Evolutionary conservation across 2,888 invertebrate genomes (phyloP).

Genomic region (Synanthedon formicaeformis): DNA sequence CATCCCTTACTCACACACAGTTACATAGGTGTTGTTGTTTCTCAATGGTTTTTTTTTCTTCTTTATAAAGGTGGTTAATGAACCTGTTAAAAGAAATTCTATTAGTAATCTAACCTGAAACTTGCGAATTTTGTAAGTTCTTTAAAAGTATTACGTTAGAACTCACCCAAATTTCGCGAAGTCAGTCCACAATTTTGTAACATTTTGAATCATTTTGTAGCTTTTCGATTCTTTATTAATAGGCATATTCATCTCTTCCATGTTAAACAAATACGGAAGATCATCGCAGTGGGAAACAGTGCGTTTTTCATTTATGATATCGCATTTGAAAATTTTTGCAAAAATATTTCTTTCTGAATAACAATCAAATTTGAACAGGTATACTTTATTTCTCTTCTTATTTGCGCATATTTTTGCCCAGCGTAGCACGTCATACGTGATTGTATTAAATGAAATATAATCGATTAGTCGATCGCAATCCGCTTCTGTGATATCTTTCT

Average conservation of each 20-base stretch:
- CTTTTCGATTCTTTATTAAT: slow-evolving; percentile 14
- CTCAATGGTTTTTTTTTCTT: too few species aligned
- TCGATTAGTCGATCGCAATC: slow-evolving; percentile 15
- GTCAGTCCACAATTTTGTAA: slow-evolving; percentile 27
- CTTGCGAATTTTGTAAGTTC: too few species aligned
- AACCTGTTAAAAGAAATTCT: too few species aligned
- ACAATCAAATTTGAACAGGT: slow-evolving; percentile 28
- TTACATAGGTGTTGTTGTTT: too few species aligned
- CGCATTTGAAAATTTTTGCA: slow-evolving; percentile 5
- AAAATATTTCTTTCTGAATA: slow-evolving; percentile 22
- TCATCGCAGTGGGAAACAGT: slow-evolving; percentile 22
- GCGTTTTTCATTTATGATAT: slow-evolving; percentile 8
- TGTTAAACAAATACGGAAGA: slow-evolving; percentile 21
- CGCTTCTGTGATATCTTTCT: slow-evolving; percentile 9
- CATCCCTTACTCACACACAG: too few species aligned
- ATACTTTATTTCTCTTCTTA: slow-evolving; percentile 16
- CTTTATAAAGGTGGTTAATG: too few species aligned
- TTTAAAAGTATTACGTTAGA: not conserved
- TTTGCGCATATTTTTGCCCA: slow-evolving; percentile 17
- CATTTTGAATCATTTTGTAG: slow-evolving; percentile 19
- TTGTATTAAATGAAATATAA: slow-evolving; percentile 15
- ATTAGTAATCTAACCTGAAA: too few species aligned
- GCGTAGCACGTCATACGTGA: slow-evolving; percentile 14
- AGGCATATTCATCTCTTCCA: slow-evolving; percentile 8
- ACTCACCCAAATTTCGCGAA: slow-evolving; percentile 32